These are phyloP conservation scores for Machimus atricapillus DNA, from an alignment of 2,888 invertebrate genomes.

Conservation along the genomic window DNA sequence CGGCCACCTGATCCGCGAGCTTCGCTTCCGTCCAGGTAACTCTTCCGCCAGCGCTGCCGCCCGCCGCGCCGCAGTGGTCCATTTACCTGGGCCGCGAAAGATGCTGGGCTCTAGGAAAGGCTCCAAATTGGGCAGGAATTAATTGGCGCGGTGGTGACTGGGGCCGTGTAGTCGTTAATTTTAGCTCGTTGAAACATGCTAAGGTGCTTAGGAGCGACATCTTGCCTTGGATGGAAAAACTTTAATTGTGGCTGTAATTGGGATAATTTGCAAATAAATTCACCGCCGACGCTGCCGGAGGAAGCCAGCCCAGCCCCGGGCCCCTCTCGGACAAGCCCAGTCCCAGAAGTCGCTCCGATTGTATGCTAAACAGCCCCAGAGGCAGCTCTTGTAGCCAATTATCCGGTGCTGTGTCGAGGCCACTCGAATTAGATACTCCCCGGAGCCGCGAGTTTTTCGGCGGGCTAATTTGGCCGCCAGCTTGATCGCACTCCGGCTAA, in stretches of 20 bases:
- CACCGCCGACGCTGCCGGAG: not conserved
- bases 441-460: not conserved
- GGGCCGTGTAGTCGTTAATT: slow-evolving; percentile 17
- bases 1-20: slow-evolving; percentile 3
- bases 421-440: not conserved
- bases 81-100: not conserved
- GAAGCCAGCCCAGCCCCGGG: not conserved
- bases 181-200: not conserved
- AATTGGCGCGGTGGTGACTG: slow-evolving; percentile 7
- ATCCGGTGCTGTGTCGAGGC: slow-evolving; percentile 14
- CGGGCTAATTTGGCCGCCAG: not conserved
- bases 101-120: not conserved
- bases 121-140: not conserved
- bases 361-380: slow-evolving; percentile 12
- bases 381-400: not conserved
- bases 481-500: not conserved
- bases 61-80: not conserved
- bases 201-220: not conserved
- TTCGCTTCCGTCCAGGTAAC: not conserved
- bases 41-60: not conserved
- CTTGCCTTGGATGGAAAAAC: not conserved
- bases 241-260: slow-evolving; percentile 20
- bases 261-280: slow-evolving; percentile 35
- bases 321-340: not conserved
- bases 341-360: slow-evolving; percentile 1